Base-by-base conservation (phyloP, 2,888 invertebrate species). In the Dryococelus australis region DNA sequence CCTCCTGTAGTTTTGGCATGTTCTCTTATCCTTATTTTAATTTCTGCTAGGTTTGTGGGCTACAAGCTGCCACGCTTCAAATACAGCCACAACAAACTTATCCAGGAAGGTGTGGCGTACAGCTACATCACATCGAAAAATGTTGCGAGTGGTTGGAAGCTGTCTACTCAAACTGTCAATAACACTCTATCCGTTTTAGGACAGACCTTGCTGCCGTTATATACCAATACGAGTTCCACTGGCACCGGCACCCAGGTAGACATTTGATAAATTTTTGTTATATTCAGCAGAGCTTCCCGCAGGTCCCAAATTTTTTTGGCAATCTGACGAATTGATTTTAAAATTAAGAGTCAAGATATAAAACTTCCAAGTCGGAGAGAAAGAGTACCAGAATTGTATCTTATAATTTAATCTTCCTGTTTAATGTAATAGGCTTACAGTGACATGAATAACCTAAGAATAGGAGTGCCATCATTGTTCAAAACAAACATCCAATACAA, bases 1-100 rank as follows among this genome's bases (percentile, higher is more conserved):
- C 16, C 0, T 47, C 10, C 8, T 10, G 12, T 47, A 13, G 47
- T 16, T 0, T 13, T 47, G 47, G 47, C 47, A 47, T 47, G 16
- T 16, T 10, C 8, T 6, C 47, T 13, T 16, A 47, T 10, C 47
- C 16, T 47, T 47, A 5, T 0, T 26, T 43, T 84, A n/a, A 87
- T 90, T 90, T 87, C 88, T 92, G 92, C 10, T 90, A 98, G 98
- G 98, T 98, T 95, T 92, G 95, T 97, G 90, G 92, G 96, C 43
- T 98, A 98, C 92, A 98, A 98, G 92, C 91, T 97, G 88, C 97
- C 97, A 0, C 94, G 94, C 90, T 93, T 95, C 90, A 93, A 94
- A 86, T 92, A 94, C 88, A 94, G 94, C 89, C 91, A 93, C 1
- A 94, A 94, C 90, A 92, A 93, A 0, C 90, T 94, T 27, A 93